These are phyloP conservation scores for Bubo bubo DNA, from an alignment of 2,113 vertebrate species.

Conservation along the genomic window DNA sequence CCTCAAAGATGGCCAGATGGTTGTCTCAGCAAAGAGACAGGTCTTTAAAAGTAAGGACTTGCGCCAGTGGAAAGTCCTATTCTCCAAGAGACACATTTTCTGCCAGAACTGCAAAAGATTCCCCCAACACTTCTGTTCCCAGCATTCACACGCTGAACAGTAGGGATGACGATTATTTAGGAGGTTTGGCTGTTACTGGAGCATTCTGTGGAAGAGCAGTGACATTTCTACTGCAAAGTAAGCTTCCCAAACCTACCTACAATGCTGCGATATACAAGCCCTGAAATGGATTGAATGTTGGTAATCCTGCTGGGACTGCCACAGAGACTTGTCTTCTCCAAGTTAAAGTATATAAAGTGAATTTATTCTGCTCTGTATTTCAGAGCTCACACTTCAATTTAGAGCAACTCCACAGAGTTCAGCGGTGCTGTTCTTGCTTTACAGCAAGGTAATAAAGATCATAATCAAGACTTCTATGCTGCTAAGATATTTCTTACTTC, in stretches of 20 bases:
- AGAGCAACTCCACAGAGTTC: not conserved
- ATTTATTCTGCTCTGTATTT: constrained; percentile 42
- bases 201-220: constrained; percentile 17
- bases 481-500: not conserved
- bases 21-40: constrained; percentile 28
- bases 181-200: not conserved
- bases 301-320: constrained; percentile 5
- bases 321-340: not conserved
- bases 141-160: not conserved
- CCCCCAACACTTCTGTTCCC: constrained; percentile 22
- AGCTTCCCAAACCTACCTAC: constrained; percentile 4
- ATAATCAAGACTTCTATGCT: constrained; percentile 20
- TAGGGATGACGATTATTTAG: constrained; percentile 4
- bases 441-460: constrained; percentile 51
- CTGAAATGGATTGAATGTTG: not conserved
- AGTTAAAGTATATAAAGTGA: not conserved
- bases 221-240: constrained; percentile 27
- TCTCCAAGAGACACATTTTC: not conserved
- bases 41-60: constrained; percentile 13
- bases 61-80: not conserved
- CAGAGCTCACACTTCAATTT: constrained; percentile 37
- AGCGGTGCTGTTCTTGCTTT: not conserved
- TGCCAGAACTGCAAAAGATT: not conserved
- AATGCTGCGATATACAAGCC: not conserved
- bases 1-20: constrained; percentile 16